These are phyloP conservation scores for Cichlasoma orientale DNA, from an alignment of 2,797 vertebrate genomes.

Conservation along the genomic window DNA sequence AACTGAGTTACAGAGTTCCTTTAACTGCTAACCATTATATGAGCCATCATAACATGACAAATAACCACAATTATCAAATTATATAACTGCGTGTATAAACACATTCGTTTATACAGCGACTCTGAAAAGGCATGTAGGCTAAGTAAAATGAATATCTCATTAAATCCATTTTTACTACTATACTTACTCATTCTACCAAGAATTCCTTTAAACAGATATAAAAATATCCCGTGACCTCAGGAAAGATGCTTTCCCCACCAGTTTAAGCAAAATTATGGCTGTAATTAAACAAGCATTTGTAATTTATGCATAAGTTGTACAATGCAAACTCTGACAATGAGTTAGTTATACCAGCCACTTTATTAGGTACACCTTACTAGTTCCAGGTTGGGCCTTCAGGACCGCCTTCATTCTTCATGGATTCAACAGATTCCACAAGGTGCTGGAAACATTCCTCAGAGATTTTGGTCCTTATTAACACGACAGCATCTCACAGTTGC, in stretches of 20 bases:
- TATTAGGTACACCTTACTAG: not conserved
- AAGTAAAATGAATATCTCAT: not conserved
- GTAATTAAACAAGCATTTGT: not conserved
- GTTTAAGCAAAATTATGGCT: not conserved
- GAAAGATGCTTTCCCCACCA: not conserved
- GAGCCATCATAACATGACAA: not conserved
- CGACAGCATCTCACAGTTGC: slow-evolving; percentile 47
- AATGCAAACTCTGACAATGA: not conserved
- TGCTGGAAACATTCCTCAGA: not conserved
- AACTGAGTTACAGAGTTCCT: not conserved
- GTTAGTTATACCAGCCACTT: not conserved
- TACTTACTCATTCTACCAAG: not conserved
- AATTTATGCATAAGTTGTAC: not conserved
- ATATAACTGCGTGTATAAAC: not conserved
- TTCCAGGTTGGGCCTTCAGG: not conserved
- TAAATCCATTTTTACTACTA: not conserved
- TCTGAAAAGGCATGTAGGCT: not conserved
- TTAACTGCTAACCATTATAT: not conserved
- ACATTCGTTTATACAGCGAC: not conserved
- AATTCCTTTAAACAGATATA: not conserved
- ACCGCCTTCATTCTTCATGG: not conserved
- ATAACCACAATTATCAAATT: not conserved
- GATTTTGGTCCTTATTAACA: slow-evolving; percentile 15
- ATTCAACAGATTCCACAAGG: not conserved
- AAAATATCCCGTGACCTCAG: not conserved